Conservation (phyloP, 2,113 vertebrate genomes). For the Cygnus atratus region DNA sequence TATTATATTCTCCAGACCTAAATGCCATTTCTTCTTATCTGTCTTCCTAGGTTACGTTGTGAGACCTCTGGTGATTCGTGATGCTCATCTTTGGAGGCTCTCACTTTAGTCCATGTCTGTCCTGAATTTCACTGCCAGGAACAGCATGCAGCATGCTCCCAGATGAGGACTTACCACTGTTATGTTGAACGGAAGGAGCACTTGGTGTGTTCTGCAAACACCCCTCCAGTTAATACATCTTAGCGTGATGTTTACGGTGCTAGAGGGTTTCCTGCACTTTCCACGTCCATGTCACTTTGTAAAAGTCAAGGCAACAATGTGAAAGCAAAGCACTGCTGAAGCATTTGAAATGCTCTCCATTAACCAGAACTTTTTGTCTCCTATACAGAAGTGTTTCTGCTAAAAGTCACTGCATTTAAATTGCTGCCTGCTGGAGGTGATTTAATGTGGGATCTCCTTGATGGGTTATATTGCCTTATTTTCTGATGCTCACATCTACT, state of each 20-base stretch:
- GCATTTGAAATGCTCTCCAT: background rate
- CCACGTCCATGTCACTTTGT: background rate
- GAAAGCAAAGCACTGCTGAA: background rate
- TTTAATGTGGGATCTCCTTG: background rate
- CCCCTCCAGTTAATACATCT: background rate
- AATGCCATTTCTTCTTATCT: background rate
- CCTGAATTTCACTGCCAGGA: background rate
- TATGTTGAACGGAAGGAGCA: background rate
- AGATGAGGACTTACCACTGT: background rate
- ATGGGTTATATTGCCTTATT: background rate
- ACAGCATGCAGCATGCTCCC: accelerated
- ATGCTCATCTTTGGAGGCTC: background rate
- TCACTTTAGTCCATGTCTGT: background rate
- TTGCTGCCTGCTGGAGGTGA: background rate
- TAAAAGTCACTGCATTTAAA: background rate
- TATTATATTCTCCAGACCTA: background rate
- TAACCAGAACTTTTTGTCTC: background rate
- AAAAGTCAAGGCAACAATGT: background rate
- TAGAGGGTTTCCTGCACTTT: background rate
- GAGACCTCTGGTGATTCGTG: background rate
- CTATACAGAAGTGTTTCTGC: background rate
- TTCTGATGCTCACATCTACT: background rate
- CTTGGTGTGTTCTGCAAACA: background rate
- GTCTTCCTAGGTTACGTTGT: background rate
- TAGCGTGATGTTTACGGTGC: background rate